Evolutionary conservation across 2,888 invertebrate species (phyloP).

Genomic region (Megastigmus dorsalis): DNA sequence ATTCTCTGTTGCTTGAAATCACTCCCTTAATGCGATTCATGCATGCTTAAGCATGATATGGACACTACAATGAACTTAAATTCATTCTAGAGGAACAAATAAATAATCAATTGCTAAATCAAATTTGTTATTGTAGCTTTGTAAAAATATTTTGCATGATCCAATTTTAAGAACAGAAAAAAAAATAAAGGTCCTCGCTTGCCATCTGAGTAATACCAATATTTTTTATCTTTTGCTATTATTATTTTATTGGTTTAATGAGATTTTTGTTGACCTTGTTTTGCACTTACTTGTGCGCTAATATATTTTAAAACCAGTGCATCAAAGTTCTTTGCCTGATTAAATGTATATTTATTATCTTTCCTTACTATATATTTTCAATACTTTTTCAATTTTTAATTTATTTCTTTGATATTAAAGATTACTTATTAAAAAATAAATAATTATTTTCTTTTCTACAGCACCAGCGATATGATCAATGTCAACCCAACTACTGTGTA

Average conservation of each 20-base stretch:
- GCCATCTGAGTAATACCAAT: neutral
- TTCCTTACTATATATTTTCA: constrained; percentile 25
- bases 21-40: constrained; percentile 3
- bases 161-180: neutral
- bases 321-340: constrained; percentile 48
- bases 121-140: neutral
- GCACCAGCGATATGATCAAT: constrained; percentile 93
- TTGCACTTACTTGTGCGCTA: constrained; percentile 7
- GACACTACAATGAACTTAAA: neutral
- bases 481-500: constrained; percentile 91
- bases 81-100: neutral
- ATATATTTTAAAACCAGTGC: constrained; percentile 22
- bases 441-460: constrained; percentile 76
- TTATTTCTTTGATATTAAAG: neutral
- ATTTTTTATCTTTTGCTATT: neutral
- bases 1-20: neutral
- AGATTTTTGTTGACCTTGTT: constrained; percentile 6
- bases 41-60: constrained; percentile 28
- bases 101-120: neutral
- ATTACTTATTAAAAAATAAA: constrained; percentile 11
- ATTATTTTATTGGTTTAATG: neutral
- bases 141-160: constrained; percentile 16
- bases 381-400: neutral
- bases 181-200: constrained; percentile 1
- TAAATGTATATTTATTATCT: constrained; percentile 32